Percentiles rank a stretch among this genome's conserved stretches.
These are phyloP conservation scores for Antheraea assamensis DNA, from an alignment of 2,888 invertebrate genomes.

Conservation along the genomic window DNA sequence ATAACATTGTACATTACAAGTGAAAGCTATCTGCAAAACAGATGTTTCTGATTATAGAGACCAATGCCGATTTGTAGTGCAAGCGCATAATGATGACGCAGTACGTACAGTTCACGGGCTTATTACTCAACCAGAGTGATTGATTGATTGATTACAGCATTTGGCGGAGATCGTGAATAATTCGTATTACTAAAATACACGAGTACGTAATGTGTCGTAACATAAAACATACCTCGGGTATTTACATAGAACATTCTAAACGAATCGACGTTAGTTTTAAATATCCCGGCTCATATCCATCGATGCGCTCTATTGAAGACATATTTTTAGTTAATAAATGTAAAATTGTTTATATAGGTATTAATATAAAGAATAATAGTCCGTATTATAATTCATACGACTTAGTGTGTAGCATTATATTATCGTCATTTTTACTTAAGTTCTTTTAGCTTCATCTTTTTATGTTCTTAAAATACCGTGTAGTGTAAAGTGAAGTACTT, in stretches of 20 bases:
- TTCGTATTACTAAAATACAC: conserved; percentile 8
- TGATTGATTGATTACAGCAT: conserved; percentile 2
- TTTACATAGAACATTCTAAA: neutral
- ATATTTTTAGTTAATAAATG: neutral
- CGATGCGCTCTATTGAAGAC: neutral
- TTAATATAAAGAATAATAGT: too few species aligned
- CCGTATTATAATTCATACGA: too few species aligned
- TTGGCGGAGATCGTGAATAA: neutral
- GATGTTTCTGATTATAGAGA: neutral
- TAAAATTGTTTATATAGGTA: too few species aligned
- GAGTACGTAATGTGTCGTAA: conserved; percentile 6
- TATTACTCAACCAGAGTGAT: conserved; percentile 1
- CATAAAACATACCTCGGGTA: neutral
- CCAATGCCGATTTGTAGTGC: neutral
- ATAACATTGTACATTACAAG: neutral
- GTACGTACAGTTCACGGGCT: conserved; percentile 4
- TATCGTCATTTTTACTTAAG: neutral
- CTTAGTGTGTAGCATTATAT: too few species aligned
- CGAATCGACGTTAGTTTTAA: neutral
- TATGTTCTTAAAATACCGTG: neutral
- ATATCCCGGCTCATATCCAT: conserved; percentile 1
- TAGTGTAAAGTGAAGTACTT: too few species aligned
- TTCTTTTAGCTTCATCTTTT: neutral
- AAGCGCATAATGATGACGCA: neutral
- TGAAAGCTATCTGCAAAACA: conserved; percentile 3